Percentiles rank a stretch among this genome's conserved stretches.
Conservation (phyloP, 2,113 vertebrate species). For the Fregata magnificens region DNA sequence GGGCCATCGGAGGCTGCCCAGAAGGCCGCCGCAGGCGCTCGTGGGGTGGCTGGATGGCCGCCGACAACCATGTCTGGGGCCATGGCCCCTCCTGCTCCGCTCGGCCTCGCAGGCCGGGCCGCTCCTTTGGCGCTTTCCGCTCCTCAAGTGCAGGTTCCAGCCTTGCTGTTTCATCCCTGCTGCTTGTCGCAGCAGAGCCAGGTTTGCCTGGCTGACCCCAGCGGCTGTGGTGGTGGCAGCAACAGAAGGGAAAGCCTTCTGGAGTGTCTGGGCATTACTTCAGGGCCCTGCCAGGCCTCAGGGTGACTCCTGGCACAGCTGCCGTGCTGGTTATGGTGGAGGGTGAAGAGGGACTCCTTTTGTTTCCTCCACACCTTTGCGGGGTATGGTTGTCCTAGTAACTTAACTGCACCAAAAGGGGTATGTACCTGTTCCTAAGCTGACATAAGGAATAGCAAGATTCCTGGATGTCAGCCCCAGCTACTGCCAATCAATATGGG, state of each 20-base stretch:
- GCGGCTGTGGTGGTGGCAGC: not conserved
- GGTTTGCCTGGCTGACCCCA: not conserved
- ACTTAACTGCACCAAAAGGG: not conserved
- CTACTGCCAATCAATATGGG: not conserved
- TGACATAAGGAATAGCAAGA: not conserved
- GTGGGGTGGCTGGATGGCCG: not conserved
- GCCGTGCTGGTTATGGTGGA: rapidly evolving
- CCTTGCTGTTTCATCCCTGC: not conserved
- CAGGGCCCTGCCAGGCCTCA: not conserved
- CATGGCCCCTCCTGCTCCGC: rapidly evolving
- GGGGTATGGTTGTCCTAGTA: rapidly evolving
- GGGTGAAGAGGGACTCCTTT: rapidly evolving
- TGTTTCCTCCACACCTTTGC: not conserved
- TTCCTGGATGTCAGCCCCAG: not conserved
- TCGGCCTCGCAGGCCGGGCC: no score
- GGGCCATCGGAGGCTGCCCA: no score
- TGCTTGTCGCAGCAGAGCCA: not conserved
- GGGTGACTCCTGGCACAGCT: rapidly evolving
- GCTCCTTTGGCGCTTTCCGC: rapidly evolving
- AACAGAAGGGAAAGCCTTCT: not conserved
- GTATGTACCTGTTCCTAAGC: not conserved
- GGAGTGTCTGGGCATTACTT: rapidly evolving
- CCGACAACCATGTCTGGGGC: not conserved
- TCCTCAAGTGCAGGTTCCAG: not conserved
- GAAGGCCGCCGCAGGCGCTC: not conserved